phyloP scores from a whole-genome alignment of 2,888 invertebrate genomes.

The Mythimna vitellina region DNA sequence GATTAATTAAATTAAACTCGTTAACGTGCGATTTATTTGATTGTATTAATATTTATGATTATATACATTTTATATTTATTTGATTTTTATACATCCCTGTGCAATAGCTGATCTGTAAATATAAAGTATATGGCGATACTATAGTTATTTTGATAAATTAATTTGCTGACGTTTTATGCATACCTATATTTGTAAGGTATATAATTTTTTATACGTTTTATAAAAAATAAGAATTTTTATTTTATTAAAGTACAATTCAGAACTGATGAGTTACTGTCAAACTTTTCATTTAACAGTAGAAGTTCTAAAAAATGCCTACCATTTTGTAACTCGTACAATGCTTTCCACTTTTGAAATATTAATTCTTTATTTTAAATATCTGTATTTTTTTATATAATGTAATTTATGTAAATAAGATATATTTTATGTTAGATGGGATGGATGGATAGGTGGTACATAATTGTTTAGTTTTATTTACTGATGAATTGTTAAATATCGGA shows the following conservation, averaged over 20 bases:
- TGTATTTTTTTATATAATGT: slow-evolving; percentile 1
- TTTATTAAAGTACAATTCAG: not conserved
- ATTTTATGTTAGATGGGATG: too few species aligned
- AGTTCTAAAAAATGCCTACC: not conserved
- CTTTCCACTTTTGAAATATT: not conserved
- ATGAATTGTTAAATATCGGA: slow-evolving; percentile 2
- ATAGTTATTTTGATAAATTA: not conserved
- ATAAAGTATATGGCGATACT: not conserved
- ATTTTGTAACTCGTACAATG: not conserved
- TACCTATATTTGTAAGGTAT: too few species aligned
- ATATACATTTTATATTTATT: not conserved
- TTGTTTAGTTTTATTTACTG: not conserved
- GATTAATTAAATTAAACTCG: not conserved
- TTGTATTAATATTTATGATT: not conserved
- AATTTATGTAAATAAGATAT: slow-evolving; percentile 2
- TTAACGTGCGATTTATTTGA: not conserved
- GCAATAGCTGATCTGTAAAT: slow-evolving; percentile 24
- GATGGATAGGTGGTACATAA: slow-evolving; percentile 1
- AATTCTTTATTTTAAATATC: too few species aligned
- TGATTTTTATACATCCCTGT: not conserved
- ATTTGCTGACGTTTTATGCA: too few species aligned
- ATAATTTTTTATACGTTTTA: too few species aligned
- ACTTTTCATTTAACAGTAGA: not conserved
- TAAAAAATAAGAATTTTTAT: not conserved
- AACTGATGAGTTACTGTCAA: not conserved